Evolutionary conservation across 2,888 invertebrate genomes (phyloP).

Genomic region (Ditylenchus weischeri): DNA sequence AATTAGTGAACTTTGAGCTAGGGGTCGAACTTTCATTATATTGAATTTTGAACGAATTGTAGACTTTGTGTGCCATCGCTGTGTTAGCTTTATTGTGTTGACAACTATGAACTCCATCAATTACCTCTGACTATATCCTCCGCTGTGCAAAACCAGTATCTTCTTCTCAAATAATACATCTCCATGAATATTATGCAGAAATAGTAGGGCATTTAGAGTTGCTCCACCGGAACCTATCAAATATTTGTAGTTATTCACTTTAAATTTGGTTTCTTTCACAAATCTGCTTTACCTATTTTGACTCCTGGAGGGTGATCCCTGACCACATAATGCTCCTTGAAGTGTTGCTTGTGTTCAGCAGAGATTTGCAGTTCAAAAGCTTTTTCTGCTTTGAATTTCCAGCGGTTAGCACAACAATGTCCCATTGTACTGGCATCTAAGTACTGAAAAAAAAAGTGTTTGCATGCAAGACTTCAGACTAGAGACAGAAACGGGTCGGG

Average conservation of each 20-base stretch:
- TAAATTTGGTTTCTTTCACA: too few relatives aligned
- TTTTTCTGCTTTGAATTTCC: constrained; percentile 17
- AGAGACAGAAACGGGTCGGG: too few relatives aligned
- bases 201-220: constrained; percentile 17
- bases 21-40: too few relatives aligned
- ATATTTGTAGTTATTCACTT: not conserved
- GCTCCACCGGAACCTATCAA: constrained; percentile 25
- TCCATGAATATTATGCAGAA: constrained; percentile 14
- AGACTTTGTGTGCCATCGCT: too few relatives aligned
- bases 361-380: constrained; percentile 17
- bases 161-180: constrained; percentile 11
- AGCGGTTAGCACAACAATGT: constrained; percentile 22
- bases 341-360: constrained; percentile 9
- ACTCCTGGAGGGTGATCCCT: constrained; percentile 13
- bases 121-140: constrained; percentile 16
- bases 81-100: too few relatives aligned
- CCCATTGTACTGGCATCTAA: constrained; percentile 11
- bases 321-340: constrained; percentile 16
- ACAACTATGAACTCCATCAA: too few relatives aligned
- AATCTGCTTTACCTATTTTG: constrained; percentile 22
- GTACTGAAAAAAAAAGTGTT: not conserved
- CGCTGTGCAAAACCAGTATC: constrained; percentile 20
- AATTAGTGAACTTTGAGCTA: too few relatives aligned
- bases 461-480: too few relatives aligned
- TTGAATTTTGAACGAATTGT: too few relatives aligned